These are phyloP conservation scores for Trichomalopsis sarcophagae DNA, from an alignment of 1,140 invertebrate genomes.

Conservation along the genomic window DNA sequence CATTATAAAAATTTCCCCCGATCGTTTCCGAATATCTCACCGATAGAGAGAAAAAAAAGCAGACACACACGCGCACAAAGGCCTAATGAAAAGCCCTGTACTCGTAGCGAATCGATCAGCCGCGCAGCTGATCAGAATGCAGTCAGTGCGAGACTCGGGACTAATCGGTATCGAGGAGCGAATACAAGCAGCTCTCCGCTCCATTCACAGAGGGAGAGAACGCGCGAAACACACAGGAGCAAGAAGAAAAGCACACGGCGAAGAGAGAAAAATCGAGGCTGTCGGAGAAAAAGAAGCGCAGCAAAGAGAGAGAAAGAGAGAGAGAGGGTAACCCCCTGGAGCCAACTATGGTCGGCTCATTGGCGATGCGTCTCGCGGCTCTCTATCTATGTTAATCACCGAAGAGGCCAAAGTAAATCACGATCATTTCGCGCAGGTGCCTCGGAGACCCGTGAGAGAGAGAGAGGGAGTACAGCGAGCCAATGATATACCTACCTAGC, in stretches of 20 bases:
- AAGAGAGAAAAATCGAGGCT: neutral
- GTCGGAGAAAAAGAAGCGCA: neutral
- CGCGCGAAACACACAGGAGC: neutral
- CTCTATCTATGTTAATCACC: constrained; percentile 66
- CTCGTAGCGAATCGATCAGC: neutral
- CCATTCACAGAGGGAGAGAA: neutral
- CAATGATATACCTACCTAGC: neutral
- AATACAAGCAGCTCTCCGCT: neutral
- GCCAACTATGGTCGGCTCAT: neutral
- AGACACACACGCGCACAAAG: neutral
- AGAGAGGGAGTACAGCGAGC: neutral
- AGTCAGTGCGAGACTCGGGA: neutral
- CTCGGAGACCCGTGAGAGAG: constrained; percentile 34
- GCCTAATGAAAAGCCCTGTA: neutral
- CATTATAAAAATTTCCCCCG: neutral
- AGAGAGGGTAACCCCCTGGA: neutral
- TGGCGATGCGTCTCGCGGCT: constrained; percentile 23
- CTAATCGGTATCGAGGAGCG: constrained; percentile 1
- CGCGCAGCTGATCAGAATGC: neutral
- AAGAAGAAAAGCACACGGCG: constrained; percentile 2
- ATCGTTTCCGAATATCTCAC: neutral
- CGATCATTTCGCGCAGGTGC: constrained; percentile 59
- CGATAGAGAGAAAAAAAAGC: neutral
- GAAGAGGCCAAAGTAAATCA: constrained; percentile 59
- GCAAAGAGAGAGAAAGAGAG: too few species aligned